phyloP scores from a whole-genome alignment of 2,113 vertebrate genomes.

The Ancistrus triradiatus region DNA sequence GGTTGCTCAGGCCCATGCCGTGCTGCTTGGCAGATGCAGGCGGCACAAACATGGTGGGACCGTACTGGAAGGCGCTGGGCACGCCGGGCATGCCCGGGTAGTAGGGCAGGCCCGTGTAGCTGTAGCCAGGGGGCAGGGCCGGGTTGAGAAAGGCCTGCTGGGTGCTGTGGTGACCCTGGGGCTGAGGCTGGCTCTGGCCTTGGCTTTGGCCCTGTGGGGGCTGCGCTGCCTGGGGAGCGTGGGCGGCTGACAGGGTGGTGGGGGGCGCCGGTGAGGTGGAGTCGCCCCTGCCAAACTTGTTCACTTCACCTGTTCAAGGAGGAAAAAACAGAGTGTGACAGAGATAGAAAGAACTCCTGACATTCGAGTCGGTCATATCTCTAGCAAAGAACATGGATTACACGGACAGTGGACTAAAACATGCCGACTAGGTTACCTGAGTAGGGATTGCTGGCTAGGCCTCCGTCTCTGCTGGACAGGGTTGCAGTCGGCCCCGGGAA shows the following conservation, averaged over 20 bases:
- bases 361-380: too few species aligned
- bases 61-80: slow-evolving; percentile 95
- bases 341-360: too few species aligned
- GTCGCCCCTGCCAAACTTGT: slow-evolving; percentile 92
- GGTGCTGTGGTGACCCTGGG: slow-evolving; percentile 90
- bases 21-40: slow-evolving; percentile 92
- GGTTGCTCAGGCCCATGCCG: slow-evolving; percentile 77
- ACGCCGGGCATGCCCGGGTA: slow-evolving; percentile 93
- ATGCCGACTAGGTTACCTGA: slow-evolving; percentile 72
- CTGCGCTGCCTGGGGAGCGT: slow-evolving; percentile 50
- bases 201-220: slow-evolving; percentile 87
- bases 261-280: slow-evolving; percentile 92
- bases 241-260: slow-evolving; percentile 75
- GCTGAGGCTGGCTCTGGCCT: slow-evolving; percentile 85
- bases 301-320: slow-evolving; percentile 76
- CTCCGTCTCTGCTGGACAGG: slow-evolving; percentile 87
- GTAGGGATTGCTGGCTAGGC: slow-evolving; percentile 89
- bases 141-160: slow-evolving; percentile 95
- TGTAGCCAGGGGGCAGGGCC: slow-evolving; percentile 93
- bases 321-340: neutral
- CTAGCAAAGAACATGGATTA: too few species aligned
- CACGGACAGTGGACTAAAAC: too few species aligned
- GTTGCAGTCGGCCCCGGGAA: slow-evolving; percentile 86
- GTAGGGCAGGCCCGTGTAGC: slow-evolving; percentile 97
- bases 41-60: slow-evolving; percentile 93